These are phyloP conservation scores for Indicator indicator DNA, from an alignment of 2,113 vertebrate species.

Conservation along the genomic window DNA sequence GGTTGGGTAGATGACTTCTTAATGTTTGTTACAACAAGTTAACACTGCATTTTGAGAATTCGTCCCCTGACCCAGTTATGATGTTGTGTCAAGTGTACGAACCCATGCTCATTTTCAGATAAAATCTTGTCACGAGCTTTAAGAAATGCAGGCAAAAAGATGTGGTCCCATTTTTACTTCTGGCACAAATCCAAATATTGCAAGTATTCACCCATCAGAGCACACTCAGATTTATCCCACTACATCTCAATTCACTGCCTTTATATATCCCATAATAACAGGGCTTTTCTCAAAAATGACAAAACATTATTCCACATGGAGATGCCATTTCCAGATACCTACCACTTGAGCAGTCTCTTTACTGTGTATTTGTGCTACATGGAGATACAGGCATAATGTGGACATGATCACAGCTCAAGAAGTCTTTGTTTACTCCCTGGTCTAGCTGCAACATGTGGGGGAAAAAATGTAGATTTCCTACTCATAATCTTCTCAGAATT, in stretches of 20 bases:
- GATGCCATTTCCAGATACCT: background rate
- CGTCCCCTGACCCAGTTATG: background rate
- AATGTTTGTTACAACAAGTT: background rate
- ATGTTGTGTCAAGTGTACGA: background rate
- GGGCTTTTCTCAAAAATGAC: background rate
- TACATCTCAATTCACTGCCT: background rate
- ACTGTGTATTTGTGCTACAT: background rate
- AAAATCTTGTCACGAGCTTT: background rate
- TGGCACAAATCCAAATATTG: background rate
- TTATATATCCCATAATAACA: background rate
- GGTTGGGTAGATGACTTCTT: background rate
- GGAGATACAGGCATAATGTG: background rate
- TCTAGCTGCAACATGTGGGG: background rate
- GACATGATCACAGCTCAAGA: background rate
- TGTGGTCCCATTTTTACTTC: background rate
- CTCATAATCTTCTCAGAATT: background rate
- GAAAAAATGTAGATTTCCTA: background rate
- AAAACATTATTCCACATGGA: background rate
- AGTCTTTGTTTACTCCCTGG: background rate
- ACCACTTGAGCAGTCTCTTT: background rate
- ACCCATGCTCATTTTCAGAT: background rate
- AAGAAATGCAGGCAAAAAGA: background rate
- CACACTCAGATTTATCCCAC: background rate
- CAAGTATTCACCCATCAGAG: background rate
- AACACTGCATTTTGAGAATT: background rate